Conservation (phyloP, 2,888 invertebrate species). For the Drosophila kuntzei region DNA sequence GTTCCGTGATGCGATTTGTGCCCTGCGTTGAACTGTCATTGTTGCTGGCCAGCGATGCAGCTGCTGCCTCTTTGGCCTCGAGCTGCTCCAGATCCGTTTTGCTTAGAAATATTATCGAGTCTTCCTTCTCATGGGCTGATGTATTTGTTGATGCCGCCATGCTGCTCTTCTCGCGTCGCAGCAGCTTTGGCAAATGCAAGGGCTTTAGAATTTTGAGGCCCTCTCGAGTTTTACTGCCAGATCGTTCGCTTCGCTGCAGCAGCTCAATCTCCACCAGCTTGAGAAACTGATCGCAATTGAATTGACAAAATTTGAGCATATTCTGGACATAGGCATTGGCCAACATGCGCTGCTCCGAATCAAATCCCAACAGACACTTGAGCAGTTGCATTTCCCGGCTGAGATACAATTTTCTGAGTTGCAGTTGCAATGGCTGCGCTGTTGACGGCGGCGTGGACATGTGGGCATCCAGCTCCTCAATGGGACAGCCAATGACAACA, state of each 20-base stretch:
- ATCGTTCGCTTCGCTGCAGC: slow-evolving; percentile 84
- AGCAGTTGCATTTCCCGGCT: slow-evolving; percentile 83
- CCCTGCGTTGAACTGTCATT: slow-evolving; percentile 20
- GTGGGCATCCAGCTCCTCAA: slow-evolving; percentile 85
- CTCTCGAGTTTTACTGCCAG: slow-evolving; percentile 86
- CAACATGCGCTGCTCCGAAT: slow-evolving; percentile 85
- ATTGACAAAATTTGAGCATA: slow-evolving; percentile 85
- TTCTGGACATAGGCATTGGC: slow-evolving; percentile 85
- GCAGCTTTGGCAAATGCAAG: slow-evolving; percentile 83
- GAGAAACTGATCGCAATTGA: slow-evolving; percentile 85
- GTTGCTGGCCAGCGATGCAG: slow-evolving; percentile 65
- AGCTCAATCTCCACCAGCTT: slow-evolving; percentile 85
- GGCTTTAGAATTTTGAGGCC: slow-evolving; percentile 87
- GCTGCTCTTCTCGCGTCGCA: slow-evolving; percentile 84
- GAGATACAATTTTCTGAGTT: slow-evolving; percentile 86
- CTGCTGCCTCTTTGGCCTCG: slow-evolving; percentile 84
- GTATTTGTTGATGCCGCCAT: slow-evolving; percentile 62
- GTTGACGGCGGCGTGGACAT: slow-evolving; percentile 16
- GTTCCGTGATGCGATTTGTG: slow-evolving; percentile 83
- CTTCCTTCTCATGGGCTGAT: slow-evolving; percentile 87
- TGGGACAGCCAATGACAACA: slow-evolving; percentile 86
- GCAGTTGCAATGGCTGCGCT: slow-evolving; percentile 80
- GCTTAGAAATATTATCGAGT: slow-evolving; percentile 89
- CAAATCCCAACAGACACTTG: slow-evolving; percentile 84
- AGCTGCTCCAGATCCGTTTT: slow-evolving; percentile 89